These are phyloP conservation scores for Gadus macrocephalus DNA, from an alignment of 2,113 vertebrate genomes.

Conservation along the genomic window DNA sequence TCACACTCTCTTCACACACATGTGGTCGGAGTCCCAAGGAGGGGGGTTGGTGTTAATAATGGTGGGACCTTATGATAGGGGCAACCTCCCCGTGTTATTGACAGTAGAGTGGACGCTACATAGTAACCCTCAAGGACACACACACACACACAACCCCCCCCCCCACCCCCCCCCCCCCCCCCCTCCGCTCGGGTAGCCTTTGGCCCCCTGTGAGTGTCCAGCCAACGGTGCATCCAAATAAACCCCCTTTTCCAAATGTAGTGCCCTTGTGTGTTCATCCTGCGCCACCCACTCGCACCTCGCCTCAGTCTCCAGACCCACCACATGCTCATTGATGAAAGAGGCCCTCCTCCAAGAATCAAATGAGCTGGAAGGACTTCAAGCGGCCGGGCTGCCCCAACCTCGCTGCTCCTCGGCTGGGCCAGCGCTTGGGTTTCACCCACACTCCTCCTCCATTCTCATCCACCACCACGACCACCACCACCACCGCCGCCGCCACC, in stretches of 20 bases:
- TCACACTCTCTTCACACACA: constrained; percentile 43
- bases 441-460: constrained; percentile 44
- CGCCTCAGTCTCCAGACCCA: constrained; percentile 70
- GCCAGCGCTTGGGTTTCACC: constrained; percentile 57
- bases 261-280: constrained; percentile 24
- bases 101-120: constrained; percentile 54
- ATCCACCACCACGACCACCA: too few species aligned
- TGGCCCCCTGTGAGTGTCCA: not conserved
- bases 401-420: constrained; percentile 73
- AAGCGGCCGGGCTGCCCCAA: constrained; percentile 75
- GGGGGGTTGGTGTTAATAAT: constrained; percentile 22
- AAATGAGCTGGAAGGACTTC: constrained; percentile 94
- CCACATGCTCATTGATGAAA: constrained; percentile 86
- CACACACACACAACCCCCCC: too few species aligned
- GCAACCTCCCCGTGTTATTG: constrained; percentile 51
- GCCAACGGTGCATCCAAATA: not conserved
- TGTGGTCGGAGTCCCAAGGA: constrained; percentile 30
- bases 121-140: constrained; percentile 27
- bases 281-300: constrained; percentile 36
- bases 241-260: not conserved
- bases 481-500: too few species aligned
- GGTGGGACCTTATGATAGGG: constrained; percentile 45
- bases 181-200: not conserved
- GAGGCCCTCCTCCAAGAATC: constrained; percentile 76
- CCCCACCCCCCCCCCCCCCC: constrained; percentile 15